A percentile compares a stretch with the other conserved stretches of the same genome.
Evolutionary conservation across 1,140 invertebrate species (phyloP).

Genomic region (Platyscapa corneri): DNA sequence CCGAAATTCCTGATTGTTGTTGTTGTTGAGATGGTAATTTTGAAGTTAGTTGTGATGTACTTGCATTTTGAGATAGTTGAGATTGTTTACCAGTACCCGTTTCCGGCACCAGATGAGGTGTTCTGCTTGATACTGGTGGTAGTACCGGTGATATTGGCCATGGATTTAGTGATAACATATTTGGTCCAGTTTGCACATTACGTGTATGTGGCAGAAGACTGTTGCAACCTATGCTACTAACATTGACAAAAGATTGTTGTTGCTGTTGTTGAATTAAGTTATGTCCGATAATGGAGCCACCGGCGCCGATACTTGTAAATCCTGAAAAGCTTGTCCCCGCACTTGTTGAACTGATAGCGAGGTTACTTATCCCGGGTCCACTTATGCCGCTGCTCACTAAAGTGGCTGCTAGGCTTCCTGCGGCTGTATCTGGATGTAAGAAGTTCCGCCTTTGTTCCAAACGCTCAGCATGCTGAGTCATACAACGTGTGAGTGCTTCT

Average conservation of each 20-base stretch:
- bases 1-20: slow-evolving; percentile 65
- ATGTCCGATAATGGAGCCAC: slow-evolving; percentile 63
- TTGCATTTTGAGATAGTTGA: slow-evolving; percentile 55
- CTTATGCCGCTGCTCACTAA: slow-evolving; percentile 65
- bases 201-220: slow-evolving; percentile 76
- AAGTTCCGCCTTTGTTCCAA: slow-evolving; percentile 87
- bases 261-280: slow-evolving; percentile 41
- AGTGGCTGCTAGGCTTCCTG: slow-evolving; percentile 70
- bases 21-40: slow-evolving; percentile 54
- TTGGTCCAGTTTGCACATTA: slow-evolving; percentile 74
- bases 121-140: slow-evolving; percentile 81
- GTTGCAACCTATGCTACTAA: background rate
- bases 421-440: slow-evolving; percentile 88
- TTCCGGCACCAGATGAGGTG: slow-evolving; percentile 83
- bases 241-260: slow-evolving; percentile 55
- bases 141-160: slow-evolving; percentile 84
- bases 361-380: slow-evolving; percentile 58
- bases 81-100: slow-evolving; percentile 74
- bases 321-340: slow-evolving; percentile 24
- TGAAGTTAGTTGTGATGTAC: slow-evolving; percentile 52
- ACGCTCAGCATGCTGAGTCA: slow-evolving; percentile 80
- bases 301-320: slow-evolving; percentile 64
- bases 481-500: slow-evolving; percentile 84
- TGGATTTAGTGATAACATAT: slow-evolving; percentile 76
- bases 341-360: slow-evolving; percentile 59